A percentile compares a stretch with the other conserved stretches of the same genome.
These are phyloP conservation scores for Carassius auratus DNA, from an alignment of 2,113 vertebrate species.

Conservation along the genomic window DNA sequence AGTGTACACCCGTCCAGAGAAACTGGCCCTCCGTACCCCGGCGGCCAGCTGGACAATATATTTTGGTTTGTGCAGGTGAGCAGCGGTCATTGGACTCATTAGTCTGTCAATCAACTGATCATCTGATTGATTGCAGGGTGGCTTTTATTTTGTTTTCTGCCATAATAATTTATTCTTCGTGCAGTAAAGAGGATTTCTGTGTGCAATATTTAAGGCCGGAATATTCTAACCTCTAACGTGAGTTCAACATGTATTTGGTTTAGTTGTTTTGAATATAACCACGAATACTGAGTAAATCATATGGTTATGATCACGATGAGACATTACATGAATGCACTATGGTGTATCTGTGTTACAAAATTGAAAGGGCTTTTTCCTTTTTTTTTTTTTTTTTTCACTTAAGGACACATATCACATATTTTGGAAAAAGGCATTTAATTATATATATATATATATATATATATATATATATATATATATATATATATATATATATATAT, in stretches of 20 bases:
- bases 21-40: constrained; percentile 69
- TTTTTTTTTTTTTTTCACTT: not conserved
- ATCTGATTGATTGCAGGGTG: not conserved
- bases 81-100: not conserved
- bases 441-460: too few species aligned
- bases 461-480: too few species aligned
- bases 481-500: too few species aligned
- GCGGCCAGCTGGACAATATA: constrained; percentile 72
- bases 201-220: not conserved
- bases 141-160: constrained; percentile 30
- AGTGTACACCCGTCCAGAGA: constrained; percentile 58
- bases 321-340: not conserved
- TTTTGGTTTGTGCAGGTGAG: constrained; percentile 89
- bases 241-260: too few species aligned
- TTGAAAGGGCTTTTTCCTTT: not conserved
- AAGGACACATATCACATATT: not conserved
- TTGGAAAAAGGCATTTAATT: too few species aligned
- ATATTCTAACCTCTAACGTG: not conserved
- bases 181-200: not conserved
- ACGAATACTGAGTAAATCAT: not conserved
- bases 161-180: not conserved
- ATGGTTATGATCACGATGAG: not conserved
- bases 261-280: not conserved
- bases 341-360: not conserved
- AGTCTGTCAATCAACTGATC: constrained; percentile 6